Conservation (phyloP, 2,797 vertebrate genomes). For the Sebastiscus albofasciatus region DNA sequence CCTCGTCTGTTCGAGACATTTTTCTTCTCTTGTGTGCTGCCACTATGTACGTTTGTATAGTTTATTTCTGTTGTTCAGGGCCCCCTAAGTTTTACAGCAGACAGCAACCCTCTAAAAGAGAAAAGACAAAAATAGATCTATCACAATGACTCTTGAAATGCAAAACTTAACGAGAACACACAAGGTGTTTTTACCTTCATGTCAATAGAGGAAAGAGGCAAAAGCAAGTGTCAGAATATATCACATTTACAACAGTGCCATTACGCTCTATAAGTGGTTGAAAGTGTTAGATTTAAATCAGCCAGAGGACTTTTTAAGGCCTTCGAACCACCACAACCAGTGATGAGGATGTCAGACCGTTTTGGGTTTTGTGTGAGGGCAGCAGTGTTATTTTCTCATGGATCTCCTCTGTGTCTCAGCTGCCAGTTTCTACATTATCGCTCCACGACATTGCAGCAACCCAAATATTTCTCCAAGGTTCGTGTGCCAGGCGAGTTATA, state of each 20-base stretch:
- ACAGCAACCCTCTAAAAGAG: slow-evolving; percentile 40
- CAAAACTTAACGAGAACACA: neutral
- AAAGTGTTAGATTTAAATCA: neutral
- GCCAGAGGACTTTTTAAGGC: neutral
- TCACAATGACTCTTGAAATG: neutral
- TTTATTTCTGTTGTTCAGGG: slow-evolving; percentile 7
- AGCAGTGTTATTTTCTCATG: slow-evolving; percentile 55
- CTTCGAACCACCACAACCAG: slow-evolving; percentile 15
- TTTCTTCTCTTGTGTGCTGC: slow-evolving; percentile 26
- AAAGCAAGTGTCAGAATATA: neutral
- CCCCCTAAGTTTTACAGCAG: slow-evolving; percentile 44
- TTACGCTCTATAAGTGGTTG: neutral
- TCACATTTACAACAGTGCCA: neutral
- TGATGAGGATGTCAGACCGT: neutral
- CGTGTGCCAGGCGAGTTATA: slow-evolving; percentile 41
- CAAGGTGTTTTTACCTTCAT: neutral
- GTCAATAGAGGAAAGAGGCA: neutral
- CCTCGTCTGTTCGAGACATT: slow-evolving; percentile 90
- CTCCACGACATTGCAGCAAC: slow-evolving; percentile 35
- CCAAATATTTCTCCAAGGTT: slow-evolving; percentile 72
- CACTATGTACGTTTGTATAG: neutral
- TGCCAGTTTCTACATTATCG: slow-evolving; percentile 55
- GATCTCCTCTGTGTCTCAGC: slow-evolving; percentile 23
- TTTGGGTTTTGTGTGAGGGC: slow-evolving; percentile 28
- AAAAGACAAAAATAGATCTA: neutral